These are phyloP conservation scores for Grapholita molesta DNA, from an alignment of 1,140 invertebrate genomes.

Conservation along the genomic window DNA sequence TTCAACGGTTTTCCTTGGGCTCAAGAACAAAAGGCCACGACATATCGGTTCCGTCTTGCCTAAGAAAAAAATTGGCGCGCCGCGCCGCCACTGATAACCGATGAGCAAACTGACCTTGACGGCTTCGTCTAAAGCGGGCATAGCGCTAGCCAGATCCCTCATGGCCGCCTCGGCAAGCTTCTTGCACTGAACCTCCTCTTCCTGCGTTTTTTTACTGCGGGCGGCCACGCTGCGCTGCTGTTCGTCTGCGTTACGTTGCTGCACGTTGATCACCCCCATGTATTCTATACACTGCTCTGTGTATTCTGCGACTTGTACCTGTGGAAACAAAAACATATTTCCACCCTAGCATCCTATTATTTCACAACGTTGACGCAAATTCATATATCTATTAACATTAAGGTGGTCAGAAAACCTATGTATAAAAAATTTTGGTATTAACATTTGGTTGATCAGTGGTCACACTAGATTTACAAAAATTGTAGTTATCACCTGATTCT, in stretches of 20 bases:
- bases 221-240: constrained; percentile 84
- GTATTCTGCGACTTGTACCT: constrained; percentile 82
- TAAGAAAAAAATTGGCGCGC: too few relatives aligned
- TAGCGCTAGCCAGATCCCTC: constrained; percentile 88
- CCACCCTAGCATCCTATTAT: neutral
- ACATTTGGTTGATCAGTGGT: too few relatives aligned
- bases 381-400: too few relatives aligned
- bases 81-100: too few relatives aligned
- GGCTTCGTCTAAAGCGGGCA: constrained; percentile 91
- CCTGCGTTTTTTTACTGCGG: constrained; percentile 83
- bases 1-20: too few relatives aligned
- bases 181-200: constrained; percentile 89
- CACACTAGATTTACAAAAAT: too few relatives aligned
- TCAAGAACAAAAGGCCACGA: too few relatives aligned
- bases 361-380: too few relatives aligned
- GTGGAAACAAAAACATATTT: constrained; percentile 7
- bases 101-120: constrained; percentile 78
- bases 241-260: constrained; percentile 89
- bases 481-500: too few relatives aligned
- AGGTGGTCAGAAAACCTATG: too few relatives aligned
- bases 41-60: too few relatives aligned
- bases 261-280: constrained; percentile 84
- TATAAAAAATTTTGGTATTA: too few relatives aligned
- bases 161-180: constrained; percentile 88
- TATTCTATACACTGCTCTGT: constrained; percentile 85